Conservation (phyloP, 2,797 vertebrate genomes). For the Sciurus vulgaris region DNA sequence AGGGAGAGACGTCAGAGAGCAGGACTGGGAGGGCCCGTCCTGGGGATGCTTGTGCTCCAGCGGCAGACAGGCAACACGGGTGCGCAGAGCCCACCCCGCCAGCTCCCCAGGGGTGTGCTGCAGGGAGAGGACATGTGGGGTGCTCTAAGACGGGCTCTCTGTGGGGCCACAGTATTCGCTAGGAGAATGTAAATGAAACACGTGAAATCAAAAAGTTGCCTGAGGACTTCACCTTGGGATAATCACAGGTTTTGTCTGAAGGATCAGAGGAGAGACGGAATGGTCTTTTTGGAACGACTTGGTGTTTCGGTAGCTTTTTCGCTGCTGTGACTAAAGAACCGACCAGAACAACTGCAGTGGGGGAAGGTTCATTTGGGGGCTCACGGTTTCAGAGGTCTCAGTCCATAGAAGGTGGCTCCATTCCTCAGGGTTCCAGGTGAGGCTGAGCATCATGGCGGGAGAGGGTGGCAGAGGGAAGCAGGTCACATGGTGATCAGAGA, state of each 20-base stretch:
- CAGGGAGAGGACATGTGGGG: background rate
- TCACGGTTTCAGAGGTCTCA: no score
- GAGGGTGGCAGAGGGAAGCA: no score
- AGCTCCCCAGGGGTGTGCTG: rapidly evolving
- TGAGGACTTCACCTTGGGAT: background rate
- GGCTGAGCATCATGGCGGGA: no score
- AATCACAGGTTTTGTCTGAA: background rate
- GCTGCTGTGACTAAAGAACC: no score
- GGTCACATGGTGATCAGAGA: no score
- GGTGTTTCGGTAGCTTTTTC: no score
- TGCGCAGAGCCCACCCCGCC: background rate
- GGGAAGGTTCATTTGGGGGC: no score
- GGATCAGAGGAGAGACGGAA: background rate
- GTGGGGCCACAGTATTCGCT: background rate
- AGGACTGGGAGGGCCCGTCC: background rate
- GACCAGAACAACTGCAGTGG: no score
- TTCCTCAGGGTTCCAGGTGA: no score
- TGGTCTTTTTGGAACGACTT: background rate
- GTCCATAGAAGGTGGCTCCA: no score
- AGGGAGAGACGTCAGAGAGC: background rate
- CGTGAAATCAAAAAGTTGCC: background rate
- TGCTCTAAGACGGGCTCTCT: background rate
- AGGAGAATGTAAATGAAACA: background rate
- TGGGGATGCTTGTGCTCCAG: background rate
- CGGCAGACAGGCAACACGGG: background rate